A percentile compares a stretch with the other conserved stretches of the same genome.
Evolutionary conservation across 1,140 invertebrate genomes (phyloP).

Genomic region (Leptinotarsa texana): DNA sequence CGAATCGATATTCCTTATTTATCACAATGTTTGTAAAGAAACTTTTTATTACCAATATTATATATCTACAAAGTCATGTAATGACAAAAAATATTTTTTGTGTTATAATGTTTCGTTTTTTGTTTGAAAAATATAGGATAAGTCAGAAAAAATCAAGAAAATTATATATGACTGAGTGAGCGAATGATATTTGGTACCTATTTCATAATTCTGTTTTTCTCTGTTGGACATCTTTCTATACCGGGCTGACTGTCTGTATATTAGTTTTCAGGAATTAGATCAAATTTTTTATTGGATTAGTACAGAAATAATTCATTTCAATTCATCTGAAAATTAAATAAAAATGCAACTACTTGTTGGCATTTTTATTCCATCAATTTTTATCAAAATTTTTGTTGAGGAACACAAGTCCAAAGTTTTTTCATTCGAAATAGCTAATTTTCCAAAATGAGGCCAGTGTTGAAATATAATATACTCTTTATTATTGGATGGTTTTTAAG

Average conservation of each 20-base stretch:
- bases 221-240: slow-evolving; percentile 30
- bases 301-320: too few species aligned
- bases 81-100: slow-evolving; percentile 53
- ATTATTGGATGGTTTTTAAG: too few species aligned
- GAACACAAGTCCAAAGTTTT: too few species aligned
- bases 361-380: too few species aligned
- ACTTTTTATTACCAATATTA: slow-evolving; percentile 52
- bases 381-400: too few species aligned
- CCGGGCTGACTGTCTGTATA: not conserved
- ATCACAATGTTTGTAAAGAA: slow-evolving; percentile 53
- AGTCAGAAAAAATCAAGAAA: slow-evolving; percentile 32
- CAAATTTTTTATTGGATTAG: not conserved
- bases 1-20: slow-evolving; percentile 50
- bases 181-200: slow-evolving; percentile 31
- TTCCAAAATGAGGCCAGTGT: too few species aligned
- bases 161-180: slow-evolving; percentile 38
- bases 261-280: not conserved
- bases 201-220: slow-evolving; percentile 36
- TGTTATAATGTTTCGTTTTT: slow-evolving; percentile 44
- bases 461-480: too few species aligned
- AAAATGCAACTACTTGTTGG: too few species aligned
- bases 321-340: too few species aligned
- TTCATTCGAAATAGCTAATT: too few species aligned
- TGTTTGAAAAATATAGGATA: slow-evolving; percentile 36
- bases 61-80: slow-evolving; percentile 49